Conservation (phyloP, 2,888 invertebrate genomes). For the Caenorhabditis afra region DNA sequence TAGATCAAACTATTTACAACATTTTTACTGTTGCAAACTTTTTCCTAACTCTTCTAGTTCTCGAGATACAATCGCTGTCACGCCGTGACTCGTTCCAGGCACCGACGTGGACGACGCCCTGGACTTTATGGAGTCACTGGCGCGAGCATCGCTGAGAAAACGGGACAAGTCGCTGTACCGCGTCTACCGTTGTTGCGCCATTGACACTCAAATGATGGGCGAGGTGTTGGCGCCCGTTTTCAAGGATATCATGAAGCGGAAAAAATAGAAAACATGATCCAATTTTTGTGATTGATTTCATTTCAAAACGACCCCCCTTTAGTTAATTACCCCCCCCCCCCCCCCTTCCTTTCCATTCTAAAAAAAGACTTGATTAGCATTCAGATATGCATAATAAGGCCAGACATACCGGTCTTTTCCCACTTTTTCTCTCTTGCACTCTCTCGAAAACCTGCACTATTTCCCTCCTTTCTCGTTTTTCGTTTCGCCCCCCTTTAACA, state of each 20-base stretch:
- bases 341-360: background rate
- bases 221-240: constrained; percentile 63
- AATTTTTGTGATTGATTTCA: too few relatives aligned
- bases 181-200: constrained; percentile 62
- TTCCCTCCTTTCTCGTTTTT: too few relatives aligned
- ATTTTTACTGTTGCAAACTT: too few relatives aligned
- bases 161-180: constrained; percentile 55
- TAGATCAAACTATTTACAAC: too few relatives aligned
- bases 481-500: too few relatives aligned
- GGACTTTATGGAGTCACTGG: constrained; percentile 66
- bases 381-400: constrained; percentile 16
- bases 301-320: background rate
- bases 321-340: background rate
- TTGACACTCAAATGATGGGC: constrained; percentile 67
- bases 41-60: too few relatives aligned
- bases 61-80: too few relatives aligned
- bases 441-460: background rate
- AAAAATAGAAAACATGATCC: too few relatives aligned
- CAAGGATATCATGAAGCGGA: constrained; percentile 65
- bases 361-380: constrained; percentile 26
- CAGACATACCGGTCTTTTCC: constrained; percentile 29
- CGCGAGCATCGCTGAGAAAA: constrained; percentile 30
- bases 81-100: constrained; percentile 54
- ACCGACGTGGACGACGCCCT: constrained; percentile 70
- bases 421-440: constrained; percentile 7